A percentile compares a stretch with the other conserved stretches of the same genome.
phyloP scores from a whole-genome alignment of 2,797 vertebrate species.

The Sandelia bainsii region DNA sequence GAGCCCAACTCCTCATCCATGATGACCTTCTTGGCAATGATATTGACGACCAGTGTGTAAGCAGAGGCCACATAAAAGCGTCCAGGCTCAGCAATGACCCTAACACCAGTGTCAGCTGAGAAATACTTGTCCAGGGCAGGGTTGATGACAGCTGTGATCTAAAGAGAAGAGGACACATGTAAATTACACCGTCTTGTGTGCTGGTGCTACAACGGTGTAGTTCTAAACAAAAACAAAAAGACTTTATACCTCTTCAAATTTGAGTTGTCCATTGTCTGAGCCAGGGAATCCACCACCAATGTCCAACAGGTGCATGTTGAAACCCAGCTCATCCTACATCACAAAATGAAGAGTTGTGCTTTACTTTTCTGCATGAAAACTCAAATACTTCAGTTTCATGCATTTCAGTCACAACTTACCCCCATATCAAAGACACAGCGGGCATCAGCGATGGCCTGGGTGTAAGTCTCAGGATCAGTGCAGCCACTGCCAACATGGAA shows the following conservation, averaged over 20 bases:
- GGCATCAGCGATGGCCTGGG: slow-evolving; percentile 94
- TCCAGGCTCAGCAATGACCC: slow-evolving; percentile 93
- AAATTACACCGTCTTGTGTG: not conserved
- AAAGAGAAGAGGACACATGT: not conserved
- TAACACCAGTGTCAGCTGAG: slow-evolving; percentile 88
- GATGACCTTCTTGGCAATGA: slow-evolving; percentile 96
- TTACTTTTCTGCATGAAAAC: not conserved
- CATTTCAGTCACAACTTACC: slow-evolving; percentile 82
- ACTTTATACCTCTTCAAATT: slow-evolving; percentile 94
- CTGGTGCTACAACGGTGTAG: not conserved
- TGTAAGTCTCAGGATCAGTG: slow-evolving; percentile 91
- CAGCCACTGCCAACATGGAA: slow-evolving; percentile 98
- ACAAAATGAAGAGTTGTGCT: not conserved
- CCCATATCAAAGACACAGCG: slow-evolving; percentile 96
- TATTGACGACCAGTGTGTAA: slow-evolving; percentile 94
- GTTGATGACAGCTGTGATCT: slow-evolving; percentile 94
- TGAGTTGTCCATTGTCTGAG: slow-evolving; percentile 92
- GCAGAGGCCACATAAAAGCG: slow-evolving; percentile 97
- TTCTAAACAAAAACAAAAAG: not conserved
- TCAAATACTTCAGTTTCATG: not conserved
- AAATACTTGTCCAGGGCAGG: slow-evolving; percentile 96
- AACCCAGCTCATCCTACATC: slow-evolving; percentile 90
- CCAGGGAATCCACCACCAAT: slow-evolving; percentile 98
- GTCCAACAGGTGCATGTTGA: slow-evolving; percentile 93
- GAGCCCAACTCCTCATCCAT: slow-evolving; percentile 90